Conservation (phyloP, 2,113 vertebrate species). For the Pipra filicauda region DNA sequence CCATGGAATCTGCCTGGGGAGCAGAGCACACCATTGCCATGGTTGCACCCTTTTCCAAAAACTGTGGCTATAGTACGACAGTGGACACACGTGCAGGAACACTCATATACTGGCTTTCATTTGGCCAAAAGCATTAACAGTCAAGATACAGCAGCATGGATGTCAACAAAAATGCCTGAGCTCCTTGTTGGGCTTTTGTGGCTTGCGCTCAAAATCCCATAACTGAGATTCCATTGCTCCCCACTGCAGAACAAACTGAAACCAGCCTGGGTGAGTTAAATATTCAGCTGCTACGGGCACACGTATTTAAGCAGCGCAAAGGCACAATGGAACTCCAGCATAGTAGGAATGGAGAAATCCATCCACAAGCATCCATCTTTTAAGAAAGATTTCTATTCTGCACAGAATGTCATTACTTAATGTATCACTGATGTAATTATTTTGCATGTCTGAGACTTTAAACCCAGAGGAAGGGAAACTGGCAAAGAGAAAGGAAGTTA, state of each 20-base stretch:
- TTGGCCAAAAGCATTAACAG: not conserved
- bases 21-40: not conserved
- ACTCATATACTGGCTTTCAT: not conserved
- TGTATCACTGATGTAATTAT: not conserved
- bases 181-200: not conserved
- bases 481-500: not conserved
- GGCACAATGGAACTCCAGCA: not conserved
- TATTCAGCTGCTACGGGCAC: not conserved
- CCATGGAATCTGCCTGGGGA: not conserved
- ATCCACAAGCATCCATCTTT: not conserved
- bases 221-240: not conserved
- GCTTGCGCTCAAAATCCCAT: not conserved
- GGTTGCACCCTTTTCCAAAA: not conserved
- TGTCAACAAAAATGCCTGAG: not conserved
- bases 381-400: not conserved
- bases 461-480: not conserved
- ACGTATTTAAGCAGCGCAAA: not conserved
- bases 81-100: not conserved
- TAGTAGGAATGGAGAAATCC: not conserved
- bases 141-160: not conserved
- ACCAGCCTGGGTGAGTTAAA: not conserved
- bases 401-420: not conserved
- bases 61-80: accelerated
- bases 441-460: not conserved
- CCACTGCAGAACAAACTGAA: not conserved